phyloP scores from a whole-genome alignment of 2,888 invertebrate genomes.

The Baccha elongata region DNA sequence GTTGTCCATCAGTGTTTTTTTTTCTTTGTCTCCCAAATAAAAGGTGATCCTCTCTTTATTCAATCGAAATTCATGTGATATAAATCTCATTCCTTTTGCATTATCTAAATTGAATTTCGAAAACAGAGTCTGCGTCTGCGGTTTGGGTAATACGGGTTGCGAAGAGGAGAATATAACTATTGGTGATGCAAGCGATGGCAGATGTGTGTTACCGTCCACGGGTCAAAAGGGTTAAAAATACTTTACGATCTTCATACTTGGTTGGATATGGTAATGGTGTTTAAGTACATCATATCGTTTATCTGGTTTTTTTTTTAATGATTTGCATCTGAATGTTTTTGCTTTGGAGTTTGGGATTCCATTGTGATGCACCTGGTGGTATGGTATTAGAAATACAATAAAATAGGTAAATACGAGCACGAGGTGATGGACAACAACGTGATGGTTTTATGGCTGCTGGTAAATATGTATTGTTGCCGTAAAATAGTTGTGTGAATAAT shows the following conservation, averaged over 20 bases:
- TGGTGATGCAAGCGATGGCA: constrained; percentile 42
- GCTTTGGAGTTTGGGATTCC: constrained; percentile 48
- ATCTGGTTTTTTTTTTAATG: constrained; percentile 46
- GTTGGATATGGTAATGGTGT: constrained; percentile 12
- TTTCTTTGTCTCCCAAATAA: neutral
- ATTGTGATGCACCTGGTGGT: constrained; percentile 6
- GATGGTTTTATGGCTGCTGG: constrained; percentile 25
- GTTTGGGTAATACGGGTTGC: constrained; percentile 12
- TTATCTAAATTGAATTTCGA: neutral
- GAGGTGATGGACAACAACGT: constrained; percentile 2
- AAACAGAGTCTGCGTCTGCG: no score
- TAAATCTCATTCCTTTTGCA: constrained; percentile 41
- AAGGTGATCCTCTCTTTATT: constrained; percentile 47
- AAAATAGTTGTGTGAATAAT: no score
- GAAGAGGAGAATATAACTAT: constrained; percentile 1
- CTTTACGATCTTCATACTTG: constrained; percentile 39
- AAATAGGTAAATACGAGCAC: neutral
- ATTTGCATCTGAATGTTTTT: constrained; percentile 60
- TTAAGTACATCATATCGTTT: constrained; percentile 52
- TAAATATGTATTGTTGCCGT: no score
- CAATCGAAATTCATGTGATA: constrained; percentile 47
- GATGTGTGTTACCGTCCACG: constrained; percentile 70
- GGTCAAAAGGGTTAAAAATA: constrained; percentile 67
- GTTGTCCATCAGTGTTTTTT: constrained; percentile 24
- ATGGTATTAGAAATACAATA: constrained; percentile 36